Evolutionary conservation across 2,888 invertebrate genomes (phyloP).

Genomic region (Tridacna crocea): DNA sequence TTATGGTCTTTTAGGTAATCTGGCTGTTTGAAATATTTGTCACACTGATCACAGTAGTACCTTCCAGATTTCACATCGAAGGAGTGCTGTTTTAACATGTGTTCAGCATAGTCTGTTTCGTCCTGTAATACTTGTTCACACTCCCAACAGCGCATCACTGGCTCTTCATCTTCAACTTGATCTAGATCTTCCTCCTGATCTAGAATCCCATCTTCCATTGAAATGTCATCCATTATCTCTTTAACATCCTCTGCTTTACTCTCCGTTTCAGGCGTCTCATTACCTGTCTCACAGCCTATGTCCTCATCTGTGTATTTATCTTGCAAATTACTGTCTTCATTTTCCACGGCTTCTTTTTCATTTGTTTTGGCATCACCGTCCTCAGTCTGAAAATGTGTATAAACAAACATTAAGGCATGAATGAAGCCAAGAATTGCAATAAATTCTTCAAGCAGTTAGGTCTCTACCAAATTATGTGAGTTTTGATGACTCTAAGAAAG

Average conservation of each 20-base stretch:
- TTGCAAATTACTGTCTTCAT: neutral
- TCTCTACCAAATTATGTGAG: neutral
- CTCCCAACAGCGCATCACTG: neutral
- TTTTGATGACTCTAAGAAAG: neutral
- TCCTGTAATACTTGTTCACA: neutral
- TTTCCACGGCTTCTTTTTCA: neutral
- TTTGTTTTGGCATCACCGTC: neutral
- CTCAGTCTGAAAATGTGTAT: neutral
- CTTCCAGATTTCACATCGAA: constrained; percentile 7
- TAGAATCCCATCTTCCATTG: neutral
- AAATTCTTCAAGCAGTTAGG: neutral
- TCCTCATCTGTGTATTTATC: neutral
- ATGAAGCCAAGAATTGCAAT: neutral
- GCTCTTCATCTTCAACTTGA: neutral
- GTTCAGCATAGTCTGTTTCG: constrained; percentile 3
- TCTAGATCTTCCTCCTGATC: neutral
- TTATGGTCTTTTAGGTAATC: constrained; percentile 13
- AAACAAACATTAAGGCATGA: neutral
- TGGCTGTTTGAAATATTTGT: constrained; percentile 16
- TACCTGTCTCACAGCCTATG: neutral
- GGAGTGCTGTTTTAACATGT: constrained; percentile 6
- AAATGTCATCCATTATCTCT: neutral
- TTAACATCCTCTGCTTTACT: neutral
- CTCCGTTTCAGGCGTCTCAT: neutral
- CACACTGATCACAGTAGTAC: constrained; percentile 6